Percentiles rank a stretch among this genome's conserved stretches.
Evolutionary conservation across 2,113 vertebrate species (phyloP).

Genomic region (Pygoscelis antarcticus): DNA sequence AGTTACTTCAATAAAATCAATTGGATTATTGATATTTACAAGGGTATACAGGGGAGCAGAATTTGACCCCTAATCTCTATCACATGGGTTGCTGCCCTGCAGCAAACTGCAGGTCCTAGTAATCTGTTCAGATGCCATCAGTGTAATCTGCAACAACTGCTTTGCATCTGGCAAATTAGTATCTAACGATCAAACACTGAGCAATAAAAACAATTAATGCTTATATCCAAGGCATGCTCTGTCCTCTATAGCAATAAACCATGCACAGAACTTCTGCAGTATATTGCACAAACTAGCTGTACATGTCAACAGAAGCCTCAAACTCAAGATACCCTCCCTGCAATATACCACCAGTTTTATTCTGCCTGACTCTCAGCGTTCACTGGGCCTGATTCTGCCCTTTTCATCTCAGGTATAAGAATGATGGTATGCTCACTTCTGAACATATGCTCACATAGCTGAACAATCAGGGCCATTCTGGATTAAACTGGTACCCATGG

Average conservation of each 20-base stretch:
- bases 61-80: constrained; percentile 36
- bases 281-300: background rate
- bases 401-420: background rate
- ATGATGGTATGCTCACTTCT: background rate
- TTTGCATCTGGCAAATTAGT: background rate
- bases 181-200: background rate
- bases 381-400: background rate
- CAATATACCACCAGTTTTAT: background rate
- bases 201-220: background rate
- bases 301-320: background rate
- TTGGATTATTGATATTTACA: constrained; percentile 40
- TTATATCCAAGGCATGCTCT: background rate
- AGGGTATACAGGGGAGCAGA: background rate
- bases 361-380: background rate
- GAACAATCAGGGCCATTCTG: background rate
- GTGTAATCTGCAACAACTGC: background rate
- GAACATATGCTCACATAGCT: no score
- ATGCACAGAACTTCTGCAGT: background rate
- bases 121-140: background rate
- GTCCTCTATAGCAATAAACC: background rate
- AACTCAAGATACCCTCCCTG: background rate
- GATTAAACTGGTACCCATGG: rapidly evolving
- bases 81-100: background rate
- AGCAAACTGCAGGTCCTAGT: background rate
- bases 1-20: constrained; percentile 34